phyloP scores from a whole-genome alignment of 2,797 vertebrate genomes.

The Staurois parvus region DNA sequence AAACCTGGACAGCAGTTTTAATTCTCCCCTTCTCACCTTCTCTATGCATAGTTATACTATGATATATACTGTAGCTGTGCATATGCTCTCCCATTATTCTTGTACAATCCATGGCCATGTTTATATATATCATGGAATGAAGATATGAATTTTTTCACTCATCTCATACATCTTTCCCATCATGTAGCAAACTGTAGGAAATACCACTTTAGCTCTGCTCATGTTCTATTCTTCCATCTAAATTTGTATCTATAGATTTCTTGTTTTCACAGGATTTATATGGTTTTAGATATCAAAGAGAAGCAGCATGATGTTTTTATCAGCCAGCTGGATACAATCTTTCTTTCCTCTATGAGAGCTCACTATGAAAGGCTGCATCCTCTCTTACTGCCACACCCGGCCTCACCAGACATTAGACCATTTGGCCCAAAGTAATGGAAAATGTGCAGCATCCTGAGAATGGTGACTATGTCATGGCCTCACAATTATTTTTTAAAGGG shows the following conservation, averaged over 20 bases:
- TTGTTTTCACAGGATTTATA: slow-evolving; percentile 64
- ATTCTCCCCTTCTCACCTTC: too few species aligned
- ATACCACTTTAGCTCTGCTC: neutral
- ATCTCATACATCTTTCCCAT: neutral
- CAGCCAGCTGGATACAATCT: slow-evolving; percentile 72
- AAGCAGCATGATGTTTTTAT: slow-evolving; percentile 70
- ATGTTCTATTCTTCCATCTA: slow-evolving; percentile 18
- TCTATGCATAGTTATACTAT: too few species aligned
- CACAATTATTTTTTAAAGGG: neutral
- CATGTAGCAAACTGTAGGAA: slow-evolving; percentile 1
- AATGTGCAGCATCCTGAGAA: slow-evolving; percentile 64
- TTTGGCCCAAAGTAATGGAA: slow-evolving; percentile 69
- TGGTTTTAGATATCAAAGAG: slow-evolving; percentile 64
- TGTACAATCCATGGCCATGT: too few species aligned
- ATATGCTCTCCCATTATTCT: too few species aligned
- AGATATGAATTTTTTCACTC: too few species aligned
- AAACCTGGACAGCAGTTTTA: too few species aligned
- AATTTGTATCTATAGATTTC: slow-evolving; percentile 6
- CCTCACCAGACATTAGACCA: slow-evolving; percentile 63
- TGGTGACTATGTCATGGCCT: slow-evolving; percentile 15
- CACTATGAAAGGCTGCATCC: slow-evolving; percentile 70
- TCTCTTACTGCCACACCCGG: slow-evolving; percentile 69
- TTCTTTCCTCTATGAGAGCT: slow-evolving; percentile 68
- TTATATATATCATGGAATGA: too few species aligned
- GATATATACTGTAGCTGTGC: too few species aligned